phyloP scores from a whole-genome alignment of 2,888 invertebrate genomes.

The Catocala sponsa region DNA sequence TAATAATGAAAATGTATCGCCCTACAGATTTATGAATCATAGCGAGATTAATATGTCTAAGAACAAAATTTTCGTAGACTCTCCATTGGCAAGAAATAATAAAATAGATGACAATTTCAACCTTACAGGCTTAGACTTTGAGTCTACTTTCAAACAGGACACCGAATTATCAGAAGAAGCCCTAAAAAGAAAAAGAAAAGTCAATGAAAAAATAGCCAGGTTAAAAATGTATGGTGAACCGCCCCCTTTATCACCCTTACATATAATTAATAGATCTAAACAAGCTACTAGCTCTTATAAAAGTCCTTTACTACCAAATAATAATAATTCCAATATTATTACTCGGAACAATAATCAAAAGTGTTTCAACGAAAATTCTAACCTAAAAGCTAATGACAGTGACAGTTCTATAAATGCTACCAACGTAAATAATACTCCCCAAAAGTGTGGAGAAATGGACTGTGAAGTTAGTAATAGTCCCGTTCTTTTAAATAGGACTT shows the following conservation, averaged over 20 bases:
- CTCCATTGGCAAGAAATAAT: constrained; percentile 59
- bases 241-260: constrained; percentile 84
- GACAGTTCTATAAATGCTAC: constrained; percentile 55
- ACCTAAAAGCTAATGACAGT: constrained; percentile 16
- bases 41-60: constrained; percentile 63
- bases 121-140: constrained; percentile 79
- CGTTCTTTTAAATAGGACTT: constrained; percentile 63
- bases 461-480: constrained; percentile 58
- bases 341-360: constrained; percentile 4
- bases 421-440: constrained; percentile 46
- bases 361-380: constrained; percentile 5
- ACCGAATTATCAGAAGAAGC: constrained; percentile 65
- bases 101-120: constrained; percentile 64
- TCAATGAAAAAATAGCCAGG: constrained; percentile 80
- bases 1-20: constrained; percentile 70
- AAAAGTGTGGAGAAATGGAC: constrained; percentile 32
- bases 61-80: constrained; percentile 71
- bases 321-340: constrained; percentile 22
- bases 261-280: constrained; percentile 73
- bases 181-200: constrained; percentile 66
- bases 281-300: constrained; percentile 74
- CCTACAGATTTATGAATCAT: constrained; percentile 67
- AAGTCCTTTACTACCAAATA: constrained; percentile 67
- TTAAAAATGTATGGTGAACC: constrained; percentile 87
- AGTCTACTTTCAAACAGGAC: constrained; percentile 77